Evolutionary conservation across 2,888 invertebrate species (phyloP), one percentile per base, ranked within the genome.

Genomic region (Acanthococcus lagerstroemiae): DNA sequence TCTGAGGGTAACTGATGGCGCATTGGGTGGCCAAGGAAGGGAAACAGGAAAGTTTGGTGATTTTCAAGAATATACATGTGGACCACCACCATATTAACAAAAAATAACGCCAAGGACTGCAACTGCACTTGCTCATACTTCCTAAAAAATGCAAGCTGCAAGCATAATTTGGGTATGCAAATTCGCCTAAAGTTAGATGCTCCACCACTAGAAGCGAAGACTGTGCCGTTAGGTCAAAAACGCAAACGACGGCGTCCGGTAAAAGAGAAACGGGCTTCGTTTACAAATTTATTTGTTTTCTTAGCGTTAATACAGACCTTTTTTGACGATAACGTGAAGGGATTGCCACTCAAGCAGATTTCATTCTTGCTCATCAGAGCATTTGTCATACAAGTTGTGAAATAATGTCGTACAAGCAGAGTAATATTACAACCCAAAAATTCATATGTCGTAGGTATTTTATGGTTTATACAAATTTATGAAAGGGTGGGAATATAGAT

Each of bases 101-200:
- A 55, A 55, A 26, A 5, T 19, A 15, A 26, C 19, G 19, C 25
- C 55, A 55, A 24, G 15, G 27, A 55, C 25, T 55, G 25, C 55
- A 25, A 26, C 55, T 55, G 55, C 25, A 55, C 55, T 27, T 55
- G 55, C 26, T 30, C 24, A 27, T 55, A 55, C 27, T 26, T 55
- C 55, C 55, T 26, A 6, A 24, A 55, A 30, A 55, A 55, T 27
- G 9, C 25, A 15, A 25, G 26, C 30, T 24, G 55, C 55, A 26
- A 55, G 27, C 55, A 55, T 26, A 26, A 25, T 15, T 26, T 55
- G 55, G 55, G 55, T 26, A 55, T 55, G 55, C 55, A 55, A 30
- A 26, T 25, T 30, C 26, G 25, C 30, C 27, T 55, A 19, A 55
- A 55, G 55, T 55, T 55, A 55, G 26, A 26, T 25, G 30, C 27